phyloP scores from a whole-genome alignment of 2,113 vertebrate genomes.

The human (Homo sapiens) region DNA sequence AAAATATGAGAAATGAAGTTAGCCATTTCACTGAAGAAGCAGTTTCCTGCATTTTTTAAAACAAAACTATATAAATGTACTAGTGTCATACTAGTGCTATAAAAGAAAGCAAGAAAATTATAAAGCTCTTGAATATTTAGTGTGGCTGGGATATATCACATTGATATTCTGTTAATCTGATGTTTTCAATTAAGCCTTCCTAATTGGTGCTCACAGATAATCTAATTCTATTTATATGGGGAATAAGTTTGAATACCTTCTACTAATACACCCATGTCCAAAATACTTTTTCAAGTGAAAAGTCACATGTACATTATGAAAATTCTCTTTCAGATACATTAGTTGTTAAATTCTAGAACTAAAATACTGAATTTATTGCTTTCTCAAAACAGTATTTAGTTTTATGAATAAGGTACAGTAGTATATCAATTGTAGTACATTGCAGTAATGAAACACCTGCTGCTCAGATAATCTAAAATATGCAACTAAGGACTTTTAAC shows the following conservation, averaged over 20 bases:
- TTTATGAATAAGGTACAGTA: background rate
- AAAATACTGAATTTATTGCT: slow-evolving; percentile 40
- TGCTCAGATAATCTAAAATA: background rate
- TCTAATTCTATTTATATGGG: background rate
- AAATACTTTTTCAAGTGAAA: slow-evolving; percentile 38
- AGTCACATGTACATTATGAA: slow-evolving; percentile 28
- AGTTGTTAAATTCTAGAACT: background rate
- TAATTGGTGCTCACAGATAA: slow-evolving; percentile 37
- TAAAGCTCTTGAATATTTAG: slow-evolving; percentile 37
- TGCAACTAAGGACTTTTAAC: background rate
- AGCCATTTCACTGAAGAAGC: slow-evolving; percentile 18
- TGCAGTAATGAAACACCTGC: background rate
- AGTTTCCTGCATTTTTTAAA: slow-evolving; percentile 42
- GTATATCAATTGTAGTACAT: background rate
- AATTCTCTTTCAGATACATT: slow-evolving; percentile 10
- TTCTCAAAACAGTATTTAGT: slow-evolving; percentile 38
- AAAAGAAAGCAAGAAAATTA: slow-evolving; percentile 21
- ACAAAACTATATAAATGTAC: background rate
- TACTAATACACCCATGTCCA: background rate
- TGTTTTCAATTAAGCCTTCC: slow-evolving; percentile 26
- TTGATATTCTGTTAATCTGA: background rate
- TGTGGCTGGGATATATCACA: background rate
- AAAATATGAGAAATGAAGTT: background rate
- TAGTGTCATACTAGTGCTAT: background rate
- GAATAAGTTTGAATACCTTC: slow-evolving; percentile 49